Evolutionary conservation across 2,797 vertebrate species (phyloP).

Genomic region (Glossophaga mutica): DNA sequence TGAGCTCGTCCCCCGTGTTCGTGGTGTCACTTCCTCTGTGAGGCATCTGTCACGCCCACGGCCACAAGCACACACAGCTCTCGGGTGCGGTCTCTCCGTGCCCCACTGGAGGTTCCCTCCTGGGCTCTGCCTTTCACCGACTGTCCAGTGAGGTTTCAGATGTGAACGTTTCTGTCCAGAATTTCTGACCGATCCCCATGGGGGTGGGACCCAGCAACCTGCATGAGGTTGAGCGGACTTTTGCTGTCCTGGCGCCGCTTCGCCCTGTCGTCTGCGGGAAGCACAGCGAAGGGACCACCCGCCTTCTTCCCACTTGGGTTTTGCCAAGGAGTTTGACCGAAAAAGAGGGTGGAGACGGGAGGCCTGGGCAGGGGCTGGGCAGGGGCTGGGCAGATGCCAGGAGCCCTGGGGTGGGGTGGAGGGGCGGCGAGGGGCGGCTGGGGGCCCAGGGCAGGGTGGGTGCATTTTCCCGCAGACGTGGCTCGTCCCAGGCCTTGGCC

Average conservation of each 20-base stretch:
- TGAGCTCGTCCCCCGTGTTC: neutral
- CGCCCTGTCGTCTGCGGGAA: accelerated
- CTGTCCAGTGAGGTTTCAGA: neutral
- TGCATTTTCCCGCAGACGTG: accelerated
- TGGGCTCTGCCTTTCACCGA: accelerated
- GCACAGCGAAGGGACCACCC: neutral
- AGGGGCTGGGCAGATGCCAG: too few species aligned
- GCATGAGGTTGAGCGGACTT: accelerated
- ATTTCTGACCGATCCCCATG: neutral
- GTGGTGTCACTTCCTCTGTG: neutral
- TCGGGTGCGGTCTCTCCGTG: neutral
- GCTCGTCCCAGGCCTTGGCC: neutral
- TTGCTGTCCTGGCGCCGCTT: neutral
- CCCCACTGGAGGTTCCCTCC: neutral
- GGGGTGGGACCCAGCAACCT: neutral
- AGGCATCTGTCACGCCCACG: accelerated
- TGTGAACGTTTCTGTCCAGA: neutral
- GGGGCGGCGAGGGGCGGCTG: accelerated
- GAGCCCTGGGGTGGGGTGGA: too few species aligned
- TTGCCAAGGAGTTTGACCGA: too few species aligned
- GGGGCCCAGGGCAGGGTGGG: neutral
- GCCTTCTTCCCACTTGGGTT: too few species aligned
- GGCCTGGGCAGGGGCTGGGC: neutral
- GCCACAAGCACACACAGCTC: neutral
- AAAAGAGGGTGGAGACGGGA: too few species aligned